phyloP scores from a whole-genome alignment of 2,797 vertebrate genomes.

The Cirrhinus mrigala region DNA sequence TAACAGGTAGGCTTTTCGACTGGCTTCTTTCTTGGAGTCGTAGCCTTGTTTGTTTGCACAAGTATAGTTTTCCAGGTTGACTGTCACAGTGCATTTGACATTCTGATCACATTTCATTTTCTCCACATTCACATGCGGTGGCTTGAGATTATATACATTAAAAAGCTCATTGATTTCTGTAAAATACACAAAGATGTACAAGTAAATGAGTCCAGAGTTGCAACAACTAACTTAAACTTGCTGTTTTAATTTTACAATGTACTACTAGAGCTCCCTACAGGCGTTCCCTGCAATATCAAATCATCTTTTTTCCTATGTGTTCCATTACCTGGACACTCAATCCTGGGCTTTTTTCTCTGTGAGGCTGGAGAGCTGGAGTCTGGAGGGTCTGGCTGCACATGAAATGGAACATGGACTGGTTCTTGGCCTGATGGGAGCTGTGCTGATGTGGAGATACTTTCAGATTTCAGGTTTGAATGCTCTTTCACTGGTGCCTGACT shows the following conservation, averaged over 20 bases:
- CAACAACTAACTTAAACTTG: background rate
- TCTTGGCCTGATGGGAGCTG: background rate
- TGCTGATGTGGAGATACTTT: background rate
- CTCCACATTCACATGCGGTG: constrained; percentile 38
- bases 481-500: background rate
- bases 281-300: background rate
- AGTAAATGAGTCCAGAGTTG: background rate
- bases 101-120: background rate
- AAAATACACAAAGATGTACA: constrained; percentile 33
- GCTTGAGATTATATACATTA: constrained; percentile 43
- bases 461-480: background rate
- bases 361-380: constrained; percentile 3
- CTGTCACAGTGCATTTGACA: constrained; percentile 12
- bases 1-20: constrained; percentile 47
- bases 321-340: constrained; percentile 41
- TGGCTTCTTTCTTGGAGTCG: constrained; percentile 52
- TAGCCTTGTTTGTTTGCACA: constrained; percentile 33
- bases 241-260: background rate
- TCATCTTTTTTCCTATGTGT: background rate
- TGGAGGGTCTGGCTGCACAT: background rate
- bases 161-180: constrained; percentile 52
- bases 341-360: constrained; percentile 1
- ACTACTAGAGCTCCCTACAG: background rate
- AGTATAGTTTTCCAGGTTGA: constrained; percentile 50
- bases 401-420: background rate